Evolutionary conservation across 2,113 vertebrate genomes (phyloP).

Genomic region (Notothenia coriiceps): DNA sequence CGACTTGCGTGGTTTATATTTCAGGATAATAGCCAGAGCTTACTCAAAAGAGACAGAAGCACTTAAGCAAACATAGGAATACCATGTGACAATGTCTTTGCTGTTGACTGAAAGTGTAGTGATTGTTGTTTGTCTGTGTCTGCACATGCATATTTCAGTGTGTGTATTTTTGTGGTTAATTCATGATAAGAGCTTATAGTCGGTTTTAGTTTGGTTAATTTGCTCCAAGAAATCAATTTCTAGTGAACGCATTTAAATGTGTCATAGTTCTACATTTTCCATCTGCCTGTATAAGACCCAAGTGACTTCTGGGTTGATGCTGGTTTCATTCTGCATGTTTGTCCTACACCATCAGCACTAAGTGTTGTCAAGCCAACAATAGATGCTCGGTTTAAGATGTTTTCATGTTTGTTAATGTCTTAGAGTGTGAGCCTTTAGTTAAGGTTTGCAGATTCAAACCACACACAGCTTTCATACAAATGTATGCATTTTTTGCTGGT

Average conservation of each 20-base stretch:
- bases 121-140: neutral
- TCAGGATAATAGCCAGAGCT: constrained; percentile 64
- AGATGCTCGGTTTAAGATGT: neutral
- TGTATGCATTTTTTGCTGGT: constrained; percentile 2
- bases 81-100: constrained; percentile 26
- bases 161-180: neutral
- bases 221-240: neutral
- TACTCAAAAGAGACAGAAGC: constrained; percentile 60
- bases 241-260: neutral
- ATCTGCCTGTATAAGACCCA: neutral
- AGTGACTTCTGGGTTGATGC: neutral
- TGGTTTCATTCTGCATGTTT: neutral
- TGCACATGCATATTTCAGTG: neutral
- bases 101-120: constrained; percentile 26
- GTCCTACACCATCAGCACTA: neutral
- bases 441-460: constrained; percentile 14
- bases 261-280: neutral
- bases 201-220: neutral
- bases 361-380: neutral
- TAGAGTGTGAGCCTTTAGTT: constrained; percentile 11
- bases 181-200: neutral
- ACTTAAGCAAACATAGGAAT: constrained; percentile 55
- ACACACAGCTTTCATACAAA: constrained; percentile 8
- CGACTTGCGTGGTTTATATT: constrained; percentile 69
- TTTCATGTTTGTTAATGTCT: constrained; percentile 15